Evolutionary conservation across 2,113 vertebrate genomes (phyloP), one percentile per base, ranked within the genome.

Genomic region (Neodon shergylaensis): DNA sequence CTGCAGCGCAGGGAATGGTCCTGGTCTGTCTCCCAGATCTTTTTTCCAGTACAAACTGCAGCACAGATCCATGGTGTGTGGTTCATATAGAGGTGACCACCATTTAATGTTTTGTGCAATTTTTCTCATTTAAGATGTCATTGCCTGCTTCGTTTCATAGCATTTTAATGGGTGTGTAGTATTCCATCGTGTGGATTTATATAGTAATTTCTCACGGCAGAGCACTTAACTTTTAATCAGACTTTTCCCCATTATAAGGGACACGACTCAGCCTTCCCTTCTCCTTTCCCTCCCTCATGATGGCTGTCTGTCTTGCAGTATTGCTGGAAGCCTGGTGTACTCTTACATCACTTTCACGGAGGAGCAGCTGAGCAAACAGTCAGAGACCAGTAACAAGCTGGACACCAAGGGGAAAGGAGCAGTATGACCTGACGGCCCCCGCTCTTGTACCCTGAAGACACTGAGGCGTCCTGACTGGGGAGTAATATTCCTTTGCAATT

Each of bases 301-400:
- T 72, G 63, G 26, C 66, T 74, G 93, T 93, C 78, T 97, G 17
- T 98, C 84, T 97, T 98, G 92, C 98, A 99, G 99, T 96, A 99
- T 99, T 96, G 99, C 99, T 13, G 99, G 99, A 14, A 99, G 99
- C 96, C 98, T 99, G 98, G 99, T 99, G 68, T 99, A 99, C 85
- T 99, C 99, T 66, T 99, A 99, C 94, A 99, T 99, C 98, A 99
- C 99, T 6, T 99, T 99, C 98, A 99, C 98, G 0, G 99, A 99
- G 97, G 99, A 99, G 91, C 99, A 99, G 42, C 94, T 97, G 93
- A 99, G 90, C 99, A 99, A 99, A 98, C 98, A 98, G 84, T 73
- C 96, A 0, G 99, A 99, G 22, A 97, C 86, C 44, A 97, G 97
- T 96, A 97, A 86, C 97, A 99, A 97, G 98, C 77, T 99, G 98